Evolutionary conservation across 2,113 vertebrate genomes (phyloP).

Genomic region (Carettochelys insculpta): DNA sequence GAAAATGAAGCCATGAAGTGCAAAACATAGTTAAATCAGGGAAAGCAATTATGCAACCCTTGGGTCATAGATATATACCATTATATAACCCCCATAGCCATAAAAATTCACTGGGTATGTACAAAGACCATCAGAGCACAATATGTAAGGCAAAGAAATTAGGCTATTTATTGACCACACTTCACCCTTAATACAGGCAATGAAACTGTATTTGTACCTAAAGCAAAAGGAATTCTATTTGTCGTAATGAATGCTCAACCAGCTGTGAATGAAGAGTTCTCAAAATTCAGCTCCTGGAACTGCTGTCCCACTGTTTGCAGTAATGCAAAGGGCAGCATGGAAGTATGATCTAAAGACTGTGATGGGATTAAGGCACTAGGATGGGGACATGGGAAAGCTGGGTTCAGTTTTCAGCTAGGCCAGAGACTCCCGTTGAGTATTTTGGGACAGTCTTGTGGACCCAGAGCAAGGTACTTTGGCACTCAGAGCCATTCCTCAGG

Average conservation of each 20-base stretch:
- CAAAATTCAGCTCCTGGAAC: neutral
- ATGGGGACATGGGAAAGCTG: neutral
- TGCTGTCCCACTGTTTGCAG: neutral
- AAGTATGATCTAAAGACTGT: accelerated
- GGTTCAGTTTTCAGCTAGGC: neutral
- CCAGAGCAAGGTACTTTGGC: neutral
- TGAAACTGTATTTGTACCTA: neutral
- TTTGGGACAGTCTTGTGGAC: neutral
- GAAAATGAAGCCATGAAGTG: neutral
- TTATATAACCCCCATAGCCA: neutral
- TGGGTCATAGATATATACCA: neutral
- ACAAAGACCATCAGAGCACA: neutral
- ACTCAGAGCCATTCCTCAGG: neutral
- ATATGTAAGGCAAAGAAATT: neutral
- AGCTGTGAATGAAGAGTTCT: neutral
- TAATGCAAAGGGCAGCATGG: neutral
- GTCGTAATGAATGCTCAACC: neutral
- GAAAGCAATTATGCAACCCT: neutral
- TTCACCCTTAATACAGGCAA: neutral
- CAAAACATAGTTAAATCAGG: neutral
- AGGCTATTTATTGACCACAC: neutral
- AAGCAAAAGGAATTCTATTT: neutral
- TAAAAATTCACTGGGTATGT: neutral
- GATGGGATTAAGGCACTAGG: neutral
- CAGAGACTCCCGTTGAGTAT: neutral